Evolutionary conservation across 2,797 vertebrate species (phyloP).

Genomic region (Sarcoramphus papa): DNA sequence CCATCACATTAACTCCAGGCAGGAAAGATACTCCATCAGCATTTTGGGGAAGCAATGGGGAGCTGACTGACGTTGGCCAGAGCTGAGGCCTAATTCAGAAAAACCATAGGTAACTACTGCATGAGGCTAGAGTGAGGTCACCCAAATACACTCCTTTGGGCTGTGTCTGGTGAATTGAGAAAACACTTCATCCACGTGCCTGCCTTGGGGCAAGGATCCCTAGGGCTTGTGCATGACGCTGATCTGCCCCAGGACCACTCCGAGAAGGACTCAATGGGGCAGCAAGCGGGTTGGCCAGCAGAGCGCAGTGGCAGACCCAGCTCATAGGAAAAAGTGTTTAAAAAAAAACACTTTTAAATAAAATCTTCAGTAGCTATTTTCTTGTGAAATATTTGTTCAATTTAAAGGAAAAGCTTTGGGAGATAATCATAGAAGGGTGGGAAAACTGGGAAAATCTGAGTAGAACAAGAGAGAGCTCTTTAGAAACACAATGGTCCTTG

Average conservation of each 20-base stretch:
- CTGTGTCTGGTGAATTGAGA: not conserved
- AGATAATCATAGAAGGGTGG: not conserved
- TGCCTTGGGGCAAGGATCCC: not conserved
- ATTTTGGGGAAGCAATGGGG: not conserved
- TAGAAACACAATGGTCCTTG: not conserved
- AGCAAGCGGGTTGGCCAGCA: not conserved
- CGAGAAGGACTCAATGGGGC: not conserved
- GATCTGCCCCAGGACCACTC: not conserved
- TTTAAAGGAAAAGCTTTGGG: not conserved
- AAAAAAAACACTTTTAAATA: not conserved
- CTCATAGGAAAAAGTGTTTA: not conserved
- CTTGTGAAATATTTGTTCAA: not conserved
- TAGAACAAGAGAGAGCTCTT: not conserved
- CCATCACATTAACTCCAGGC: not conserved
- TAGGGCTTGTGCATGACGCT: fast-evolving
- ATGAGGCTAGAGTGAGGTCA: not conserved
- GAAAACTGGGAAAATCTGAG: not conserved
- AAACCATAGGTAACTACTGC: fast-evolving
- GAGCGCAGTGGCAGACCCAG: fast-evolving
- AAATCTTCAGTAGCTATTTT: not conserved
- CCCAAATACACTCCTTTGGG: not conserved
- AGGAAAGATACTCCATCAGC: not conserved
- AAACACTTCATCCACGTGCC: not conserved
- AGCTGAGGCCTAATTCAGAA: not conserved
- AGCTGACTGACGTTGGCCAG: not conserved